Base-by-base conservation (phyloP, 2,888 invertebrate species). In the Exephanes ischioxanthus region DNA sequence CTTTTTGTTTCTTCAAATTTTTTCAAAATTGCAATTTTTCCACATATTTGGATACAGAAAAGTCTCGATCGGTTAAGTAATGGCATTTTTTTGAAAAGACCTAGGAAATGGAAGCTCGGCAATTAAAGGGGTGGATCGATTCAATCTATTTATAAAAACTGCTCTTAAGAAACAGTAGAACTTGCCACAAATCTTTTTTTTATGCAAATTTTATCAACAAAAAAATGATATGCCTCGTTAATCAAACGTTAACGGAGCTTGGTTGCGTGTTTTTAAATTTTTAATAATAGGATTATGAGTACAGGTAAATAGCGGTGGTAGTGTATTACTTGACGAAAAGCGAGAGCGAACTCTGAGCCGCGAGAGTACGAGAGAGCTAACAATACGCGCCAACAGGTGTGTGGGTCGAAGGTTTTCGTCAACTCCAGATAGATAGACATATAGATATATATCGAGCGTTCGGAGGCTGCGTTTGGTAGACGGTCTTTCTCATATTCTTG, bases 351-450 rank as follows among this genome's bases (percentile, higher is more conserved):
- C n/a, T 71, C 45, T 33, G 6, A n/a, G 3, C 1, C 16, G 26
- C 26, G 58, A 58, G 70, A 9, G 53, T 33, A 9, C 11, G 72
- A 22, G 72, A 6, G 55, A 37, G 53, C 6, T 19, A 19, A 14
- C 33, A 58, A 37, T 14, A 41, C 22, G 72, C 0, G 41, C 41
- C 72, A 72, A 72, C 72, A 72, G 72, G 72, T 72, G 72, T 72
- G 72, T 58, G 55, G 72, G 72, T 26, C 58, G 72, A 4, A 72
- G 41, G 14, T 58, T 72, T 22, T 6, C 72, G 55, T 6, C 37
- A 55, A 11, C 72, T 26, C 6, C 14, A 58, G 58, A 22, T 26
- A 19, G 11, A 11, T 58, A 58, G 3, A n/a, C 6, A 51, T 19
- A 55, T 55, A 55, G 22, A 7, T 58, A 26, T 58, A 14, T 58